Evolutionary conservation across 2,888 invertebrate species (phyloP).

Genomic region (Microplitis deprimator): DNA sequence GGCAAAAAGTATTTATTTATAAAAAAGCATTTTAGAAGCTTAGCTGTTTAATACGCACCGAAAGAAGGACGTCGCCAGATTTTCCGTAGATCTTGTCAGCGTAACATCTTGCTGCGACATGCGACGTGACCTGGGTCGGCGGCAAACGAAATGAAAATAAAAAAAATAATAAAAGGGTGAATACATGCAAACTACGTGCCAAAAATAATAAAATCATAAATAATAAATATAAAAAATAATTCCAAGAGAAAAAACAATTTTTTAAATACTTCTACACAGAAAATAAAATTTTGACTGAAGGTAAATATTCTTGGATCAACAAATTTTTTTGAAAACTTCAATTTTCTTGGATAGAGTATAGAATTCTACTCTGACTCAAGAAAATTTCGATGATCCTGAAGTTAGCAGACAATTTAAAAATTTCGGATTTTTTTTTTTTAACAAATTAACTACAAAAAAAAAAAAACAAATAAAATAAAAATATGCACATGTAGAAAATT

Average conservation of each 20-base stretch:
- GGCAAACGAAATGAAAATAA: conserved; percentile 72
- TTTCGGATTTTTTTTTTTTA: too few species aligned
- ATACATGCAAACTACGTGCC: conserved; percentile 61
- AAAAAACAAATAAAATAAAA: too few species aligned
- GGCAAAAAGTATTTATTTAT: neutral
- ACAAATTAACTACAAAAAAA: too few species aligned
- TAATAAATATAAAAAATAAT: conserved; percentile 17
- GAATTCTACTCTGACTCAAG: too few species aligned
- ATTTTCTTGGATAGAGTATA: too few species aligned
- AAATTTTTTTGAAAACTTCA: too few species aligned
- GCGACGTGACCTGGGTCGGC: conserved; percentile 84
- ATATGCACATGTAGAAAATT: too few species aligned
- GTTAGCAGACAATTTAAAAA: too few species aligned
- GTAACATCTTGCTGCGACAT: conserved; percentile 84
- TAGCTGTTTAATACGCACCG: conserved; percentile 62
- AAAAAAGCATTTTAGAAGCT: conserved; percentile 8
- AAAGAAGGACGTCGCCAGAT: conserved; percentile 63
- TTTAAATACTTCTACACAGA: too few species aligned
- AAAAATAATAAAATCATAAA: conserved; percentile 30
- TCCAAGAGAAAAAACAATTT: neutral
- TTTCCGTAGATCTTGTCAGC: conserved; percentile 67
- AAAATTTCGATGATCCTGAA: too few species aligned
- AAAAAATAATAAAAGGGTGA: conserved; percentile 53
- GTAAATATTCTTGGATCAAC: too few species aligned
- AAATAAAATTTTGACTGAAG: too few species aligned